Evolutionary conservation across 1,140 invertebrate genomes (phyloP), one percentile per base, ranked within the genome.

Genomic region (Cherax destructor): DNA sequence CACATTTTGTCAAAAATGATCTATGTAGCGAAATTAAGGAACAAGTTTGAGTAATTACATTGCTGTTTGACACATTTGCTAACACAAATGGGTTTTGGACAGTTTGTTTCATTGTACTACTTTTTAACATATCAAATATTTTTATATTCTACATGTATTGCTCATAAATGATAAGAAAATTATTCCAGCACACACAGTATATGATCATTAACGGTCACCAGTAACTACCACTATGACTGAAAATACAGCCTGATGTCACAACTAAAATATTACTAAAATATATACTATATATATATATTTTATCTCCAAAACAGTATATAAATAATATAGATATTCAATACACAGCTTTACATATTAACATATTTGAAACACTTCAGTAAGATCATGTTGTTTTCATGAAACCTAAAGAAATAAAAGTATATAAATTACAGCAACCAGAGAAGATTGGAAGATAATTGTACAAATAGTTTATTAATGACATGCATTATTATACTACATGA

Each of bases 51-150:
- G 65, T 21, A 83, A 83, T 61, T 50, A 83, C 41, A 61, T 83
- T 83, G 69, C 59, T 83, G 81, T 24, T 83, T 47, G 30, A 24
- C 81, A 69, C 81, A 69, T 65, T 47, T 83, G 81, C 52, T 61
- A 65, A 69, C 16, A 83, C 9, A 83, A 65, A 83, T 69, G 81
- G 24, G 81, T 21, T 47, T 69, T 65, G 81, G 81, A 83, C 24
- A 61, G 81, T 83, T 65, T 65, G 81, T 83, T 69, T 83, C 59
- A 83, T 83, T 83, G 81, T 83, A 65, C 81, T 83, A 61, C 30
- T 69, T 83, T 30, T 74, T 74, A 74, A 74, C 16, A 30, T 74
- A 74, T 74, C 16, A 74, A 74, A 74, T 74, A 74, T 74, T 74
- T 74, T 74, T n/a, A 74, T 74, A 74, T 74, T 74, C 24, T 41